These are phyloP conservation scores for Coronaproctus castanopsis DNA, from an alignment of 2,888 invertebrate genomes.

Conservation along the genomic window DNA sequence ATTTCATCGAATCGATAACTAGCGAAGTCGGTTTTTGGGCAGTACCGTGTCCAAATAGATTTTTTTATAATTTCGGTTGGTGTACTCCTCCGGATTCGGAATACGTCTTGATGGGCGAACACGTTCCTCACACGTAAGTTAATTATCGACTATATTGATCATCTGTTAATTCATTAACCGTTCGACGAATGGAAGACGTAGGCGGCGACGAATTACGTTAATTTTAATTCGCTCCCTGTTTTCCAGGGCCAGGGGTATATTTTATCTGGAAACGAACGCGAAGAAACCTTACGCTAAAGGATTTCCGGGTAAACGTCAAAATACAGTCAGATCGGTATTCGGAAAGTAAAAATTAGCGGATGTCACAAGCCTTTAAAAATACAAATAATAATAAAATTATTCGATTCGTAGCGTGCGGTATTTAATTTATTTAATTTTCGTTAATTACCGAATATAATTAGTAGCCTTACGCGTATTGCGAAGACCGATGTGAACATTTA, in stretches of 20 bases:
- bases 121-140: conserved; percentile 51
- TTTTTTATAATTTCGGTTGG: conserved; percentile 68
- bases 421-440: too few species aligned
- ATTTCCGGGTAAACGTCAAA: conserved; percentile 32
- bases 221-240: too few species aligned
- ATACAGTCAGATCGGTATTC: background rate
- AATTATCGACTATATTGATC: too few species aligned
- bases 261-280: conserved; percentile 67
- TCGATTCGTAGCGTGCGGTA: too few species aligned
- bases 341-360: background rate
- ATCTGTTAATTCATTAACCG: too few species aligned
- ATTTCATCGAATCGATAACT: conserved; percentile 73
- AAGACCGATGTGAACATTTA: too few species aligned
- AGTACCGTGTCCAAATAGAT: conserved; percentile 57
- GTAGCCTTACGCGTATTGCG: too few species aligned
- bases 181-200: too few species aligned
- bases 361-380: too few species aligned
- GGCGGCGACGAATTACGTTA: too few species aligned
- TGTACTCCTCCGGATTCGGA: conserved; percentile 59
- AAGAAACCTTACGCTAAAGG: conserved; percentile 69
- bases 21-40: conserved; percentile 63
- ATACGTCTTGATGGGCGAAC: conserved; percentile 71
- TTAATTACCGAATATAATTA: too few species aligned
- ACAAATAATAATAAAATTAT: background rate
- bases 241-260: conserved; percentile 58